Evolutionary conservation across 2,888 invertebrate genomes (phyloP).

Genomic region (Noctua pronuba): DNA sequence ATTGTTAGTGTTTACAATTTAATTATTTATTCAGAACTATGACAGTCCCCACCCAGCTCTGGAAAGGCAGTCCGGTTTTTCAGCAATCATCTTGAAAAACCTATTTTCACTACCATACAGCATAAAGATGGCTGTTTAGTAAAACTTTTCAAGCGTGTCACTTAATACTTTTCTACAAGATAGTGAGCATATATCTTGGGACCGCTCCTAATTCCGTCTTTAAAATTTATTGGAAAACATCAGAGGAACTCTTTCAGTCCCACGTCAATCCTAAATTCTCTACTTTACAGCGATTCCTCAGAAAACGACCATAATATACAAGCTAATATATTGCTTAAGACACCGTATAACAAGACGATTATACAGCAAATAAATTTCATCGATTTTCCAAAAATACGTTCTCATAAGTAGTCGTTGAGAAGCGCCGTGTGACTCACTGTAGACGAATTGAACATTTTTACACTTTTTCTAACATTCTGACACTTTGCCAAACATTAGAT

Average conservation of each 20-base stretch:
- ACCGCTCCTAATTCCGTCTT: neutral
- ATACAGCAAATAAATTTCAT: slow-evolving; percentile 55
- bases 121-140: neutral
- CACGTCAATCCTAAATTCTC: slow-evolving; percentile 4
- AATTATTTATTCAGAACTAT: too few species aligned
- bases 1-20: too few species aligned
- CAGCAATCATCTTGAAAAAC: too few species aligned
- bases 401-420: slow-evolving; percentile 26
- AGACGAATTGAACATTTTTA: slow-evolving; percentile 64
- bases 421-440: slow-evolving; percentile 69
- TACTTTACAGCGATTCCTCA: slow-evolving; percentile 1
- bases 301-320: slow-evolving; percentile 12
- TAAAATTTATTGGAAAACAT: slow-evolving; percentile 8
- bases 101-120: too few species aligned
- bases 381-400: slow-evolving; percentile 53
- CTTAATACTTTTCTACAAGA: neutral
- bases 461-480: slow-evolving; percentile 72
- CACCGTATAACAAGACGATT: slow-evolving; percentile 41
- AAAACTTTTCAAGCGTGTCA: neutral
- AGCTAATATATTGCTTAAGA: slow-evolving; percentile 23
- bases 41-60: too few species aligned
- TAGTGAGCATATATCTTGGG: neutral
- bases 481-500: slow-evolving; percentile 71
- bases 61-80: too few species aligned
- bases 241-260: neutral